Conservation (phyloP, 2,113 vertebrate species). For the Phylloscopus trochiloides region DNA sequence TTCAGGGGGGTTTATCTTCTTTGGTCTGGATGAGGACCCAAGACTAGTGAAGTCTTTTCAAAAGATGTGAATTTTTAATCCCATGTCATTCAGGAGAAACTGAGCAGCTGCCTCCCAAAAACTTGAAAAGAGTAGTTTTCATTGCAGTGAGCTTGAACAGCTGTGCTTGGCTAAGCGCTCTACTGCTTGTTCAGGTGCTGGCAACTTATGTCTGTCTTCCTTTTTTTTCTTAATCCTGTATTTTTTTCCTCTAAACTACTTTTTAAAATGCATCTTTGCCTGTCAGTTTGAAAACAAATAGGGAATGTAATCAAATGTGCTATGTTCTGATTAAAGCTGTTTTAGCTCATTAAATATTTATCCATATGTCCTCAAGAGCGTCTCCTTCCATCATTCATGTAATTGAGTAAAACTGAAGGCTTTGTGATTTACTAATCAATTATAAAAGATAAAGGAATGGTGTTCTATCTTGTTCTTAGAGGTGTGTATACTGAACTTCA, state of each 20-base stretch:
- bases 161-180: neutral
- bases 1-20: neutral
- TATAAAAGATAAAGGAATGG: neutral
- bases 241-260: neutral
- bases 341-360: neutral
- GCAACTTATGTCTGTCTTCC: neutral
- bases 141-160: neutral
- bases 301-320: neutral
- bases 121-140: neutral
- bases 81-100: neutral
- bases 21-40: neutral
- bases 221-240: fast-evolving
- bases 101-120: neutral
- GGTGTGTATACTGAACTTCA: neutral
- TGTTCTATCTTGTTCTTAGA: neutral
- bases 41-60: neutral
- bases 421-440: neutral
- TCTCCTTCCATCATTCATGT: neutral
- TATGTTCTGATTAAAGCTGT: neutral
- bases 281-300: neutral
- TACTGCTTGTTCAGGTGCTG: neutral
- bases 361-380: neutral
- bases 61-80: neutral
- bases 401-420: neutral
- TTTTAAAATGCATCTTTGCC: neutral